A percentile compares a stretch with the other conserved stretches of the same genome.
These are phyloP conservation scores for Dermatemys mawii DNA, from an alignment of 2,113 vertebrate genomes.

Conservation along the genomic window DNA sequence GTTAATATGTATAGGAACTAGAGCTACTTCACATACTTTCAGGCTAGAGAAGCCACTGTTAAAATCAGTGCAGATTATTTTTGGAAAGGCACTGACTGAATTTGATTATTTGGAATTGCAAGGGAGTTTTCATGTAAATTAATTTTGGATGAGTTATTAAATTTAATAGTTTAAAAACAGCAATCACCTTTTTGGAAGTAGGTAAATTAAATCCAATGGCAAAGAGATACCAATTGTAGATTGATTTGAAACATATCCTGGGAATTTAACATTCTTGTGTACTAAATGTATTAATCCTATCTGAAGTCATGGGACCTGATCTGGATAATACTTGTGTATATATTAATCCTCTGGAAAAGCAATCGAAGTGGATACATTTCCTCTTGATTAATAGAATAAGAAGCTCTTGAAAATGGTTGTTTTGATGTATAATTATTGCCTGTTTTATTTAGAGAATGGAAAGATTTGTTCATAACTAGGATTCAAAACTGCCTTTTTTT, in stretches of 20 bases:
- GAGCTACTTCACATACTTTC: slow-evolving; percentile 45
- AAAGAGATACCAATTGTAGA: neutral
- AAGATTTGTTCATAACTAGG: neutral
- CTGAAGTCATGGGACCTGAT: neutral
- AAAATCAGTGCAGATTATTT: slow-evolving; percentile 55
- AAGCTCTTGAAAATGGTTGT: neutral
- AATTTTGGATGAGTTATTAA: slow-evolving; percentile 33
- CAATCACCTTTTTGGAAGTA: slow-evolving; percentile 1
- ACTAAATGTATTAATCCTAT: neutral
- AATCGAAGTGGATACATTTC: neutral
- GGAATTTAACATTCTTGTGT: neutral
- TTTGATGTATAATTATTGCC: neutral
- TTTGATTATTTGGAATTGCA: slow-evolving; percentile 44
- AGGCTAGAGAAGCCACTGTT: slow-evolving; percentile 55
- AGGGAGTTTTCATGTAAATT: slow-evolving; percentile 48
- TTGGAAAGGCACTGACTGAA: slow-evolving; percentile 28
- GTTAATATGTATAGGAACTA: slow-evolving; percentile 66
- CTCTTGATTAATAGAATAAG: neutral
- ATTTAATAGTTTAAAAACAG: slow-evolving; percentile 25
- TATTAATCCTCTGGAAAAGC: neutral
- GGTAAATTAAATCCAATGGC: neutral
- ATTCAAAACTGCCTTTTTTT: neutral
- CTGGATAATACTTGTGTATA: neutral
- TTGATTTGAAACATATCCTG: neutral
- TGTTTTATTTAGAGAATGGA: slow-evolving; percentile 5